Evolutionary conservation across 1,140 invertebrate genomes (phyloP).

Genomic region (Aphis craccivora): DNA sequence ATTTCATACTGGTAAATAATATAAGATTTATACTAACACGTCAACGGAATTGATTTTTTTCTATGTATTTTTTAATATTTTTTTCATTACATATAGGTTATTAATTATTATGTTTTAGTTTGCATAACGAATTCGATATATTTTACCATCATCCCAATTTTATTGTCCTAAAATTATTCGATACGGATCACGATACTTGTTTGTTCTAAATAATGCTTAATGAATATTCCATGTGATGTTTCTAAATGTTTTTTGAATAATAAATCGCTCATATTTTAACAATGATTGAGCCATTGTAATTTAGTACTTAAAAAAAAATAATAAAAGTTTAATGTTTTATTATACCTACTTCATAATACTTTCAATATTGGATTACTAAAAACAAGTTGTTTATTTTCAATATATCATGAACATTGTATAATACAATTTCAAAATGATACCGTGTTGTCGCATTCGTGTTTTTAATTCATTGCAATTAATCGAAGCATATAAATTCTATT

Average conservation of each 20-base stretch:
- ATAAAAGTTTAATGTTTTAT: background rate
- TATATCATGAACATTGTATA: background rate
- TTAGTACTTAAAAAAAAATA: background rate
- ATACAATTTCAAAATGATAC: background rate
- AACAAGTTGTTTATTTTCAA: background rate
- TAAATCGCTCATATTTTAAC: constrained; percentile 12
- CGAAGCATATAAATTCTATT: background rate
- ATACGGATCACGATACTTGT: background rate
- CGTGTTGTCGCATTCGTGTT: background rate
- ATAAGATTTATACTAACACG: background rate
- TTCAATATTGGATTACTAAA: background rate
- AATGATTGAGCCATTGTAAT: background rate
- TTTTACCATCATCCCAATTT: background rate
- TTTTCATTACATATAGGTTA: background rate
- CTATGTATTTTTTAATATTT: background rate
- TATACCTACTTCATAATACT: background rate
- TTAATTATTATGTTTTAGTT: background rate
- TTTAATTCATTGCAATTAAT: background rate
- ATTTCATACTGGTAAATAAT: no score
- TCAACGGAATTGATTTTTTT: background rate
- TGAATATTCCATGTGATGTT: constrained; percentile 31
- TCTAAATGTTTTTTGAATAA: constrained; percentile 9
- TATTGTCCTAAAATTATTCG: background rate
- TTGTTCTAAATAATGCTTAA: constrained; percentile 27
- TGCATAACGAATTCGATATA: background rate